Evolutionary conservation across 2,113 vertebrate species (phyloP), one percentile per base, ranked within the genome.

Genomic region (Rhagologus leucostigma): DNA sequence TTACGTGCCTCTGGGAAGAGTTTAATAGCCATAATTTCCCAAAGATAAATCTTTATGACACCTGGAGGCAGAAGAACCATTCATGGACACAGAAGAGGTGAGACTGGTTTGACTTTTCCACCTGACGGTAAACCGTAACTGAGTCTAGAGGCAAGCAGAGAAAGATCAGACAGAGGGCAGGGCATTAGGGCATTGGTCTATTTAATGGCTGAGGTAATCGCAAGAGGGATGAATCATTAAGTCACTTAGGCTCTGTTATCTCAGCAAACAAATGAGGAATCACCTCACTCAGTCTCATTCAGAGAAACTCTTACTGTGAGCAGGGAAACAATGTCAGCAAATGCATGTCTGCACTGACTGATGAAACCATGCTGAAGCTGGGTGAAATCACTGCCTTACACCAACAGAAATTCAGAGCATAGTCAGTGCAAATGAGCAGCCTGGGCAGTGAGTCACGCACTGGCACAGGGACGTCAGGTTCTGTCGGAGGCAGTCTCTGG

Each of bases 381-480:
- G 30, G 39, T 68, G 78, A 85, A 68, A 59, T 46, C 3, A 0
- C 32, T 57, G 53, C 67, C 42, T 83, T n/a, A 7, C 10, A 21
- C 6, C 7, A 3, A 10, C 1, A 73, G 44, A 70, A 84, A 74
- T 50, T 27, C 35, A 24, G 68, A 74, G 47, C 1, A 3, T 0
- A 49, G 29, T 15, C 30, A 27, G 47, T 29, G 39, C 57, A 75
- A 32, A 70, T 8, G 53, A 49, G 46, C 42, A 83, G 37, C 56
- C 30, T 6, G 62, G 55, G 4, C 24, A 30, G 27, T 53, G 81
- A 49, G 59, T 49, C 39, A 18, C 16, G 5, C 13, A 0, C 35
- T 8, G 16, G 55, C 0, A 0, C 37, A 53, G 69, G 30, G 49
- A 37, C 30, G 29, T 5, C 42, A 13, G 46, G 11, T 2, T 6